Percentiles rank a stretch among this genome's conserved stretches.
Conservation (phyloP, 2,888 invertebrate species). For the Schizotus pectinicornis region DNA sequence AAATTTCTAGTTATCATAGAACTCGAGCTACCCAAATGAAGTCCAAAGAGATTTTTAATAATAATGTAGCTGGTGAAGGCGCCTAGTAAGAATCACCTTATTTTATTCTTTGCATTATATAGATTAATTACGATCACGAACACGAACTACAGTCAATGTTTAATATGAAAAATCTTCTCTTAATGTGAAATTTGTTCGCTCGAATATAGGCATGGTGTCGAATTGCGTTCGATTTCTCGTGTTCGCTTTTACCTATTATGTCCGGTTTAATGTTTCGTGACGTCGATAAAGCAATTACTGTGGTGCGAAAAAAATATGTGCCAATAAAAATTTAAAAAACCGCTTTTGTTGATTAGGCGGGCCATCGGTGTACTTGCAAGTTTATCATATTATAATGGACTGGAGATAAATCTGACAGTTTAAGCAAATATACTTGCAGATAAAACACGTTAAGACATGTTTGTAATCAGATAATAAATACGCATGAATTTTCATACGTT, state of each 20-base stretch:
- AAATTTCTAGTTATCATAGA: too few species aligned
- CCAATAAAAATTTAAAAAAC: background rate
- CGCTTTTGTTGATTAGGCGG: too few species aligned
- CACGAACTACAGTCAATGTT: too few species aligned
- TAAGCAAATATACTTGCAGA: slow-evolving; percentile 11
- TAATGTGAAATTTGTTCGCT: background rate
- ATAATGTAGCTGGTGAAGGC: too few species aligned
- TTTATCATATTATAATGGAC: slow-evolving; percentile 1
- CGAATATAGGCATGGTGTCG: background rate
- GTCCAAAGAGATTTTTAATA: too few species aligned
- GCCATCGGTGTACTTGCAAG: background rate
- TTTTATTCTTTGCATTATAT: too few species aligned
- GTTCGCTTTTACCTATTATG: slow-evolving; percentile 6
- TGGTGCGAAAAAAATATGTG: slow-evolving; percentile 1
- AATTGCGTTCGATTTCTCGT: slow-evolving; percentile 10
- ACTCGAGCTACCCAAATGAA: too few species aligned
- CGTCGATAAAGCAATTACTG: background rate
- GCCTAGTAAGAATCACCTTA: too few species aligned
- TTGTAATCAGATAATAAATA: background rate
- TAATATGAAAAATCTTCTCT: too few species aligned
- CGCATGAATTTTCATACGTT: background rate
- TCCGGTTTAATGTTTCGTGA: slow-evolving; percentile 5
- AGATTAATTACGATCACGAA: too few species aligned
- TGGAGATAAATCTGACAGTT: slow-evolving; percentile 11
- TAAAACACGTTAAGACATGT: slow-evolving; percentile 3